A percentile compares a stretch with the other conserved stretches of the same genome.
Evolutionary conservation across 92 coral and sea anemone species (phyloP).

Genomic region (Actinostola sp.): DNA sequence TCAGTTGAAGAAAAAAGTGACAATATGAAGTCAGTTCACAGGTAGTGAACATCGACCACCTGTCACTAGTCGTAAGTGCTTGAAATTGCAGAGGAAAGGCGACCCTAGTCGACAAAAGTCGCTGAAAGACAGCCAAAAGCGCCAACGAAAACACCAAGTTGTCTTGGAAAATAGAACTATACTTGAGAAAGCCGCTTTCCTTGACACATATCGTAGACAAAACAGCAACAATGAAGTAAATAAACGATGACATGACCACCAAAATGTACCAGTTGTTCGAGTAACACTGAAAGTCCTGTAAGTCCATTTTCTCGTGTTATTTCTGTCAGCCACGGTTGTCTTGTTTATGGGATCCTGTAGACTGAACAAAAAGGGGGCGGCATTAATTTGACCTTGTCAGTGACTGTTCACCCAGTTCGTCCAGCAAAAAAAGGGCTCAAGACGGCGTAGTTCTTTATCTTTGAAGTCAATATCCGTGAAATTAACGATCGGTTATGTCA

Average conservation of each 20-base stretch:
- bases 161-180: conserved; percentile 15
- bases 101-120: conserved; percentile 23
- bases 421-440: no score
- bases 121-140: conserved; percentile 17
- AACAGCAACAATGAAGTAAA: conserved; percentile 30
- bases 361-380: no score
- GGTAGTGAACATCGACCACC: conserved; percentile 22
- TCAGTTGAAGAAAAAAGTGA: conserved; percentile 19
- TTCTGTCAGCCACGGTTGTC: not conserved
- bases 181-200: conserved; percentile 33
- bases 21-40: conserved; percentile 20
- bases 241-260: not conserved
- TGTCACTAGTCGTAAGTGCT: not conserved
- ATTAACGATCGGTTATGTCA: no score
- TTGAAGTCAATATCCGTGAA: no score
- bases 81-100: conserved; percentile 13
- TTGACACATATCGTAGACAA: conserved; percentile 14
- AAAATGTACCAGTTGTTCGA: conserved; percentile 24
- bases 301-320: not conserved
- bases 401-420: no score
- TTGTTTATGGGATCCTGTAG: no score
- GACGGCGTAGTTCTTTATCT: no score
- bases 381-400: no score
- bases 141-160: conserved; percentile 22
- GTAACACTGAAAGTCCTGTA: conserved; percentile 10